A percentile compares a stretch with the other conserved stretches of the same genome.
phyloP scores from a whole-genome alignment of 2,888 invertebrate genomes.

The Ophioninae sp. region DNA sequence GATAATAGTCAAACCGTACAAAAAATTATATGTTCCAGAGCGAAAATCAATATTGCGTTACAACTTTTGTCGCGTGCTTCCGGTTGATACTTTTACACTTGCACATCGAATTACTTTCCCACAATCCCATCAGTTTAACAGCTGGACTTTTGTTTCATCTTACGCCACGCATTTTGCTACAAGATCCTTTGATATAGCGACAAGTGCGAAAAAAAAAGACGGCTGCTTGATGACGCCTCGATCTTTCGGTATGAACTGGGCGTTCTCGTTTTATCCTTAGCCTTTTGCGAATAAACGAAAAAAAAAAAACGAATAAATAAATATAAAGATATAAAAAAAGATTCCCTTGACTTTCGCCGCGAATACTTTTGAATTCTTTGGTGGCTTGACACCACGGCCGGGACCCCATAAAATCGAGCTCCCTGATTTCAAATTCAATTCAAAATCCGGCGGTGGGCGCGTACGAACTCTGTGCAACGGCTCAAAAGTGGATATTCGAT shows the following conservation, averaged over 20 bases:
- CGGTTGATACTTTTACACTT: too few relatives aligned
- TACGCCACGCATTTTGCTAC: too few relatives aligned
- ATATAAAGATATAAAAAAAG: background rate
- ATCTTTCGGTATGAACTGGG: background rate
- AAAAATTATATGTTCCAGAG: too few relatives aligned
- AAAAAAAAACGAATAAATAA: background rate
- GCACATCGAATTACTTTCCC: too few relatives aligned
- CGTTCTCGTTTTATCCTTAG: constrained; percentile 11
- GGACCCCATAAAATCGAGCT: constrained; percentile 76
- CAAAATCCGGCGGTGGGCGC: constrained; percentile 71
- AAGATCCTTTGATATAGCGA: background rate
- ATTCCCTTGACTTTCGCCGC: background rate
- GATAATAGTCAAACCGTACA: too few relatives aligned
- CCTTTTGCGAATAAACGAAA: constrained; percentile 4
- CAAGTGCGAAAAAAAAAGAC: background rate
- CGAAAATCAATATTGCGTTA: too few relatives aligned
- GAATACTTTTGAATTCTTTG: constrained; percentile 38
- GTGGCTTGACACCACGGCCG: constrained; percentile 70
- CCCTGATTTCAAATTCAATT: constrained; percentile 80
- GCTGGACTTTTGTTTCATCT: too few relatives aligned
- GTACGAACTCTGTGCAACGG: constrained; percentile 29
- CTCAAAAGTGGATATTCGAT: constrained; percentile 33
- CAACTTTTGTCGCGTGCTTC: too few relatives aligned
- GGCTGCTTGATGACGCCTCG: background rate
- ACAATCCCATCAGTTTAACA: too few relatives aligned